These are phyloP conservation scores for Syrrhaptes paradoxus DNA, from an alignment of 2,113 vertebrate species.

Conservation along the genomic window DNA sequence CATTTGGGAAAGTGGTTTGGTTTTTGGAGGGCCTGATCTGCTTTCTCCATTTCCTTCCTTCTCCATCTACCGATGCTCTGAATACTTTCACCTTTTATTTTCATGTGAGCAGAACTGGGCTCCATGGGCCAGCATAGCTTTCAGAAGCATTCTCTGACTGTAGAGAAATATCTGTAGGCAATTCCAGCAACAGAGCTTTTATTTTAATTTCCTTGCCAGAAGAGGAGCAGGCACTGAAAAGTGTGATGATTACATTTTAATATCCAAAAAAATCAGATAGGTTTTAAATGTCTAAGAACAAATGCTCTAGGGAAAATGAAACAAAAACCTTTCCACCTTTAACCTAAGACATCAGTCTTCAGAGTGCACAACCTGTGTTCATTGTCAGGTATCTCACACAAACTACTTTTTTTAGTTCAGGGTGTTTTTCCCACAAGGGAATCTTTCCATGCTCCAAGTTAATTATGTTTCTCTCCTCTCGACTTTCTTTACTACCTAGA, in stretches of 20 bases:
- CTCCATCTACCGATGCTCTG: not conserved
- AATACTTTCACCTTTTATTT: not conserved
- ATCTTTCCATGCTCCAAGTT: slow-evolving; percentile 6
- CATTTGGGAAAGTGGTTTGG: not conserved
- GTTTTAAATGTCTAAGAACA: not conserved
- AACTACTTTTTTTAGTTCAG: not conserved
- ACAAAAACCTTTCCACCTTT: not conserved
- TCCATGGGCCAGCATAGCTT: not conserved
- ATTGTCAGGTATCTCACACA: not conserved
- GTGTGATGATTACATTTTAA: not conserved
- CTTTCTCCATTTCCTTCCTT: not conserved
- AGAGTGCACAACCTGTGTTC: not conserved
- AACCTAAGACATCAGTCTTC: not conserved
- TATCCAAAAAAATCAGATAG: not conserved
- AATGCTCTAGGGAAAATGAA: not conserved
- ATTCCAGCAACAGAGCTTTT: not conserved
- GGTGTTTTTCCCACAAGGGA: slow-evolving; percentile 1
- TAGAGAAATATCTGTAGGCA: not conserved
- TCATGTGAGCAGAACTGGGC: not conserved
- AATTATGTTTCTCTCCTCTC: slow-evolving; percentile 33
- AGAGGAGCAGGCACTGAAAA: not conserved
- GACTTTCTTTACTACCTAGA: slow-evolving; percentile 25
- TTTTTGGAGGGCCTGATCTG: not conserved
- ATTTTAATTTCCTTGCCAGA: not conserved
- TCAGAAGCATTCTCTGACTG: not conserved